A percentile compares a stretch with the other conserved stretches of the same genome.
Evolutionary conservation across 1,140 invertebrate species (phyloP).

Genomic region (Nasonia giraulti): DNA sequence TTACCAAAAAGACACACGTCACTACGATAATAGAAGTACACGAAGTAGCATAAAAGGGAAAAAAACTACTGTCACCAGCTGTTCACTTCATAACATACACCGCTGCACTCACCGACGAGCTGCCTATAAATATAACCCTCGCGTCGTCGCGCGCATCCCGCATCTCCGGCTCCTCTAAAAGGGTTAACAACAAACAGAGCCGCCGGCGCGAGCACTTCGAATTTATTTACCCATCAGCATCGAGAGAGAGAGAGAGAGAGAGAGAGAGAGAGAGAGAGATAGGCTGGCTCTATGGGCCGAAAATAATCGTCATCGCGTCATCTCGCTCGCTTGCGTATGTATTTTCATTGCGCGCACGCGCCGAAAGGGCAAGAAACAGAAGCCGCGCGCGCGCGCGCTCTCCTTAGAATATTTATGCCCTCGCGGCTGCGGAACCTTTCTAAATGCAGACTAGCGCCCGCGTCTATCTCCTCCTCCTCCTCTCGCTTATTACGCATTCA

Average conservation of each 20-base stretch:
- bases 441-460: slow-evolving; percentile 11
- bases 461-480: background rate
- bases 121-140: too few species aligned
- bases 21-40: too few species aligned
- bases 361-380: slow-evolving; percentile 3
- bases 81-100: background rate
- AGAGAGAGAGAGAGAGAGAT: too few species aligned
- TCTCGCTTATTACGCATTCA: slow-evolving; percentile 33
- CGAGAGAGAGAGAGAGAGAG: too few species aligned
- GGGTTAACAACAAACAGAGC: too few species aligned
- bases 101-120: too few species aligned
- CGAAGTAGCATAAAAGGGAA: too few species aligned
- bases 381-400: too few species aligned
- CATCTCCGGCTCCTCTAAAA: too few species aligned
- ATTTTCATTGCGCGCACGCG: slow-evolving; percentile 10
- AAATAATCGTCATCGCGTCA: background rate
- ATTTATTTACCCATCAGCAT: too few species aligned
- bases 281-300: background rate
- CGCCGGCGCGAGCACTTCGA: too few species aligned
- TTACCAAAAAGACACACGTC: background rate
- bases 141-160: too few species aligned
- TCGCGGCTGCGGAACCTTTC: slow-evolving; percentile 27
- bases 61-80: background rate
- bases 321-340: background rate
- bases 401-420: slow-evolving; percentile 30